Evolutionary conservation across 2,797 vertebrate genomes (phyloP), one percentile per base, ranked within the genome.

Genomic region (Xerus rutilus): DNA sequence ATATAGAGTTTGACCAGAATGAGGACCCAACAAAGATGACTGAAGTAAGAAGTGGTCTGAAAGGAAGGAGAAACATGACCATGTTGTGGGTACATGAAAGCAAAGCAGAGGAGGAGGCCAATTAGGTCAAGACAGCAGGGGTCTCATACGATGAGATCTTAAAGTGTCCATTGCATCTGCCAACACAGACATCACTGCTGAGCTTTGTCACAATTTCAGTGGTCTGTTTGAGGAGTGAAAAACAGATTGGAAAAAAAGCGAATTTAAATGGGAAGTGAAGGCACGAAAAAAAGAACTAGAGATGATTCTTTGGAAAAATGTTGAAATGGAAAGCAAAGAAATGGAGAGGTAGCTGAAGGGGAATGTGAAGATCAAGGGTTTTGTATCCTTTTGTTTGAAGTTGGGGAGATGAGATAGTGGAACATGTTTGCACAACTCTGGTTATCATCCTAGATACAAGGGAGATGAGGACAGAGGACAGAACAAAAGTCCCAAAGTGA

Each of bases 301-400:
- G 72, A 65, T 30, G 30, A 91, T 72, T 85, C 54, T 88, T 91
- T 88, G 10, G 23, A 47, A 72, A 88, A 73, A 67, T 59, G 12
- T 12, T 85, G 45, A 90, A 91, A 94, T 57, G 49, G 9, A 54
- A 82, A 93, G 79, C 17, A 92, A 39, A 79, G 72, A 94, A 90
- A 74, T 43, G 69, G n/a, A 96, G 59, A 7, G 64, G 64, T 10
- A 82, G 7, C n/a, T 78, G 28, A 30, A 86, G 6, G 62, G 30
- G 70, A 76, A 74, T 5, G 64, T 91, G 83, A 91, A 45, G 52
- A 64, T 54, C 45, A 85, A 79, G 70, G 18, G 43, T 62, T 43
- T 35, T 65, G 4, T 59, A 65, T 54, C 77, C 20, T 54, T 72
- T 57, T 69, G 35, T 81, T 62, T 70, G 15, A 23, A 54, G 17